Conservation (phyloP, 1,140 invertebrate genomes). For the Drosophila trapezifrons region DNA sequence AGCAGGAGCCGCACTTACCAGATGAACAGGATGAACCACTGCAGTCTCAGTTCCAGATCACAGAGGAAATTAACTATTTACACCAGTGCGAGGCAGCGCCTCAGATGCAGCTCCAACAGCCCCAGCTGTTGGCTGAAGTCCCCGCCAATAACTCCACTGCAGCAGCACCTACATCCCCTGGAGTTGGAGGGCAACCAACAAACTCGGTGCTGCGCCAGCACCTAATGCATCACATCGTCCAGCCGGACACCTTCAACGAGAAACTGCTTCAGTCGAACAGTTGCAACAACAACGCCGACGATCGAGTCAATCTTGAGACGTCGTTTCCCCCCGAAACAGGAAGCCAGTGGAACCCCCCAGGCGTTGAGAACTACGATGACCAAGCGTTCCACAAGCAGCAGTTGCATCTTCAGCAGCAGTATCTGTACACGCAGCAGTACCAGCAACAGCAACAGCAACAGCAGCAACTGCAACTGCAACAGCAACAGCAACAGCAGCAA, state of each 20-base stretch:
- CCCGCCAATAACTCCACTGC: neutral
- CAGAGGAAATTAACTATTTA: neutral
- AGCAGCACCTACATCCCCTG: neutral
- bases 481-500: neutral
- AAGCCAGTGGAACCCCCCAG: constrained; percentile 17
- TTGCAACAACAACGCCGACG: constrained; percentile 23
- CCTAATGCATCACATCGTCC: constrained; percentile 31
- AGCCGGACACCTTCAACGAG: constrained; percentile 14
- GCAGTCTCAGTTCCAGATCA: neutral
- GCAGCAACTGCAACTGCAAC: neutral
- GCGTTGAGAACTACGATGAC: neutral
- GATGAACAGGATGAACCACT: neutral
- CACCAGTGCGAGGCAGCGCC: neutral
- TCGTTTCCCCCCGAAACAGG: neutral
- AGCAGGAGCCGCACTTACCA: neutral
- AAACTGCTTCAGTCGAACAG: neutral
- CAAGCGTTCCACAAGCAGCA: constrained; percentile 10
- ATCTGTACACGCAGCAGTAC: neutral
- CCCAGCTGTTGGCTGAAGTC: neutral
- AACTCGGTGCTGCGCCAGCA: constrained; percentile 13
- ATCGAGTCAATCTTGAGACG: constrained; percentile 15
- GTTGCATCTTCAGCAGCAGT: constrained; percentile 10
- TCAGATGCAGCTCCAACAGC: neutral
- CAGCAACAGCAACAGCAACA: neutral
- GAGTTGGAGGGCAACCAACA: neutral